These are phyloP conservation scores for Chamaetylas fuelleborni DNA, from an alignment of 2,113 vertebrate species.

Conservation along the genomic window DNA sequence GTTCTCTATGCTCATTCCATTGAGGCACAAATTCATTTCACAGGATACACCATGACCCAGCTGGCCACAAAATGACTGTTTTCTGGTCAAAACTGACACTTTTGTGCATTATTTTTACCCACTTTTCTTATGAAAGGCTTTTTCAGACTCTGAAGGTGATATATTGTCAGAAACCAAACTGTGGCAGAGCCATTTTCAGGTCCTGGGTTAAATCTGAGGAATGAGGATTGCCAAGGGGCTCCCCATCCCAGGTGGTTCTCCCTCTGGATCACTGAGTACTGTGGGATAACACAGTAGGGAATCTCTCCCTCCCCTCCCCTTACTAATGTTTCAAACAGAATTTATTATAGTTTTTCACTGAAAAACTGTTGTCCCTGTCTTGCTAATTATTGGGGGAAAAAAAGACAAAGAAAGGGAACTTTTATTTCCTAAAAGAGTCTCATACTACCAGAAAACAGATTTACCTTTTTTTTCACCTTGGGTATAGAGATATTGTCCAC, in stretches of 20 bases:
- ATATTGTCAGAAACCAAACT: not conserved
- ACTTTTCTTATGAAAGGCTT: not conserved
- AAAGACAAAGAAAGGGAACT: not conserved
- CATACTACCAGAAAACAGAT: not conserved
- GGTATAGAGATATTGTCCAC: not conserved
- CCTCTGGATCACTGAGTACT: rapidly evolving
- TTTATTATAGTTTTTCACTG: not conserved
- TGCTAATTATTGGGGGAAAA: not conserved
- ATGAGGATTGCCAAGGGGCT: not conserved
- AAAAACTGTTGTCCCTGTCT: not conserved
- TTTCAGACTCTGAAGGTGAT: not conserved
- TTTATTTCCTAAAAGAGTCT: not conserved
- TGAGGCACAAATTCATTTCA: not conserved
- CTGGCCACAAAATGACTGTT: not conserved
- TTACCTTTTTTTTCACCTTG: constrained; percentile 33
- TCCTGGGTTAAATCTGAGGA: not conserved
- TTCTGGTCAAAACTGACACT: not conserved
- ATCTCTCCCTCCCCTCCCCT: not conserved
- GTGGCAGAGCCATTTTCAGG: not conserved
- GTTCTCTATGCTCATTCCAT: not conserved
- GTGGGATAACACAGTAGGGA: not conserved
- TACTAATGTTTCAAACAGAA: not conserved
- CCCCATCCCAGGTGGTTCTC: not conserved
- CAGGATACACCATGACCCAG: not conserved
- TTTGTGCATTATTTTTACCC: not conserved